These are phyloP conservation scores for Saguinus midas DNA, from an alignment of 2,113 vertebrate genomes.

Conservation along the genomic window DNA sequence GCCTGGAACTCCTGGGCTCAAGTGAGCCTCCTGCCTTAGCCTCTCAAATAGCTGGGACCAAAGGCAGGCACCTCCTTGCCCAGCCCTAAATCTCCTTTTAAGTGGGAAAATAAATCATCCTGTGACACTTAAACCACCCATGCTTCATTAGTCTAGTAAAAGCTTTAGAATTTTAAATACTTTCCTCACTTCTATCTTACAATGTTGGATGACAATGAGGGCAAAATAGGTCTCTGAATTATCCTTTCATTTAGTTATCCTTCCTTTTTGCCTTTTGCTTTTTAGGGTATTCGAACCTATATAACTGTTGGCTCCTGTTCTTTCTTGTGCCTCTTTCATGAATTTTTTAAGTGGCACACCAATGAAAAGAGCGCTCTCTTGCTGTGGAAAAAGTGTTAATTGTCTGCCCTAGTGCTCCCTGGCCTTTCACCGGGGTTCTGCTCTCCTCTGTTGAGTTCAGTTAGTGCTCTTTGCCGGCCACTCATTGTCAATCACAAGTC, in stretches of 20 bases:
- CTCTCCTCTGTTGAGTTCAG: conserved; percentile 76
- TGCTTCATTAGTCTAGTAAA: neutral
- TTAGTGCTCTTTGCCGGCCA: conserved; percentile 67
- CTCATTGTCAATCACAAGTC: conserved; percentile 81
- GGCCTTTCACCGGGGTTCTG: conserved; percentile 77
- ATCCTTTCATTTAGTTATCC: conserved; percentile 63
- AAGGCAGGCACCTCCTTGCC: neutral
- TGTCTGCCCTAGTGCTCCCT: conserved; percentile 78
- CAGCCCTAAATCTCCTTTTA: neutral
- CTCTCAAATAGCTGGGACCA: neutral
- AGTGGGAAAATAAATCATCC: neutral
- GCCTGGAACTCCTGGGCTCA: neutral
- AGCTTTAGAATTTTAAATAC: neutral
- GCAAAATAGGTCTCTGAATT: conserved; percentile 52
- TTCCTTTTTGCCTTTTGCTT: conserved; percentile 65
- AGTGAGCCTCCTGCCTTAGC: neutral
- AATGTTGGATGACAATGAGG: neutral
- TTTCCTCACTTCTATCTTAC: neutral
- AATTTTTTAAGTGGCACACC: conserved; percentile 80
- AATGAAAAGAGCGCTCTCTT: conserved; percentile 72
- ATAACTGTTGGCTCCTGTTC: conserved; percentile 61
- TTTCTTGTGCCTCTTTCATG: conserved; percentile 76
- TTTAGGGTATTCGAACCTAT: conserved; percentile 65
- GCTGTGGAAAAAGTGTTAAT: conserved; percentile 79
- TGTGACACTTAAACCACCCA: neutral